Evolutionary conservation across 1,140 invertebrate species (phyloP), one percentile per base, ranked within the genome.

Genomic region (Magallana ariakensis): DNA sequence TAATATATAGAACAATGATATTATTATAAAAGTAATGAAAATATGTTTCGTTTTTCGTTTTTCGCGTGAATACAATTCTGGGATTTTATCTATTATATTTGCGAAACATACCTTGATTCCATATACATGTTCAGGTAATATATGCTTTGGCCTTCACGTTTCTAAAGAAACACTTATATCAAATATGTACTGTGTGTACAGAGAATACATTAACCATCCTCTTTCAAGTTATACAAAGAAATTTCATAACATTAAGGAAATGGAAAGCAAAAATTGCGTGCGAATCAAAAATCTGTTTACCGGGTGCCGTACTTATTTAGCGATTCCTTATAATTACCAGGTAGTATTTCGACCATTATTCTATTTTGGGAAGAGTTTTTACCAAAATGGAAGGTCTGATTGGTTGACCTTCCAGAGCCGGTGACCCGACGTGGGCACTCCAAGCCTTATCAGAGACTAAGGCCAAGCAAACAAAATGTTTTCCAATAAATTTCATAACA

Each of bases 371-470:
- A 75, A 75, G 22, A 75, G 33, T 75, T 75, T n/a, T 46, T 22
- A 75, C 66, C 22, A 26, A 75, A 75, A 75, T 75, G 66, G 58
- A 13, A 13, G 22, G 11, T 75, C 22, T 26, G 66, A 75, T 75
- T 60, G 66, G 66, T 10, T 75, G 22, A 75, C 66, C 66, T 26
- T 10, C 9, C 19, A 26, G 66, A 75, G 10, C 66, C 22, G 11
- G 22, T 26, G 66, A 75, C 66, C 66, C 22, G 66, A 75, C 66
- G 22, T 22, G 66, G 66, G 66, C 66, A 75, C 66, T 75, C 66
- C 66, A 75, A 75, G 0, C 11, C 66, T 75, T 75, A 75, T 75
- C 66, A 75, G 66, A 75, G 66, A 75, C 66, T 75, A 26, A 26
- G 66, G 66, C 66, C 66, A 26, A 75, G 66, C 9, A 75, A 75